Evolutionary conservation across 1,140 invertebrate species (phyloP).

Genomic region (Scaptomyza pallida): DNA sequence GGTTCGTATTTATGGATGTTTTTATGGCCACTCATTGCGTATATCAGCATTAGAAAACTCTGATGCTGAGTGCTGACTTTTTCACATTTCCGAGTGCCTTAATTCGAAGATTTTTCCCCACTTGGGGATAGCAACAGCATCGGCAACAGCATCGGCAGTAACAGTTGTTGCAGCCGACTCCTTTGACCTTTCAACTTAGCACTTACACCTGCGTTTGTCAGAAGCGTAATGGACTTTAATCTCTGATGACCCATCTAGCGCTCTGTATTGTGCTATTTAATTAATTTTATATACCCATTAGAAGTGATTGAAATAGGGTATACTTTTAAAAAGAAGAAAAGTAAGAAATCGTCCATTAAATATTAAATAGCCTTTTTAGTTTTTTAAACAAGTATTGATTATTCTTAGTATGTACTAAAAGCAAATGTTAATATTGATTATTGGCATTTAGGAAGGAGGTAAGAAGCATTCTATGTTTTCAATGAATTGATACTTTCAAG

Average conservation of each 20-base stretch:
- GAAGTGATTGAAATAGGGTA: neutral
- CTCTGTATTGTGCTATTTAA: slow-evolving; percentile 37
- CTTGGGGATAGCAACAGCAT: neutral
- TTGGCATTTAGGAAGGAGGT: too few species aligned
- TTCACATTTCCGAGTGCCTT: slow-evolving; percentile 3
- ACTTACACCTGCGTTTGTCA: slow-evolving; percentile 38
- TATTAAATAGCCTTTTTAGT: too few species aligned
- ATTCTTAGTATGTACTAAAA: too few species aligned
- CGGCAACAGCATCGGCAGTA: neutral
- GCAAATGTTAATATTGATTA: too few species aligned
- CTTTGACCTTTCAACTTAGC: slow-evolving; percentile 16
- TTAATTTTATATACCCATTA: slow-evolving; percentile 27
- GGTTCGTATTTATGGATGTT: slow-evolving; percentile 41
- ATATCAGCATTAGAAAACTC: slow-evolving; percentile 43
- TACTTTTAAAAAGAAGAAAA: too few species aligned
- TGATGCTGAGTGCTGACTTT: slow-evolving; percentile 14
- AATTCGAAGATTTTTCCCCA: neutral
- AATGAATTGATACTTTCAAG: too few species aligned
- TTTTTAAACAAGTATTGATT: too few species aligned
- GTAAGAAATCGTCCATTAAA: too few species aligned
- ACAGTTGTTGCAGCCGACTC: neutral
- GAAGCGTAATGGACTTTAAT: slow-evolving; percentile 39
- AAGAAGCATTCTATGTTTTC: too few species aligned
- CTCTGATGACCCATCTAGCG: slow-evolving; percentile 31
- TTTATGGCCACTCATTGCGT: slow-evolving; percentile 43